Conservation (phyloP, 2,113 vertebrate genomes). For the Clinocottus analis region DNA sequence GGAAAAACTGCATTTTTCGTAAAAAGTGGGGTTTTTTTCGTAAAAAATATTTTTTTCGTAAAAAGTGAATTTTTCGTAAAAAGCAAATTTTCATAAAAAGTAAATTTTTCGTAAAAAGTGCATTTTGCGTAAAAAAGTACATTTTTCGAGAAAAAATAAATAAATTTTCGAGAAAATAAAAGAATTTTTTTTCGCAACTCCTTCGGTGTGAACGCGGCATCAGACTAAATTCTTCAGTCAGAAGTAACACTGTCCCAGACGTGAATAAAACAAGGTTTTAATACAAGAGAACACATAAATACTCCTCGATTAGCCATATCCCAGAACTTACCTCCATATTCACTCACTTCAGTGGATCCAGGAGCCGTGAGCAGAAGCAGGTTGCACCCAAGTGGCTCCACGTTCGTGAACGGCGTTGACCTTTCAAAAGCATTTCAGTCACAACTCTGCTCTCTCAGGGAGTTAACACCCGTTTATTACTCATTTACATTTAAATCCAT, state of each 20-base stretch:
- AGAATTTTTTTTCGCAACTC: too few relatives aligned
- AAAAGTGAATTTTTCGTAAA: too few relatives aligned
- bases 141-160: too few relatives aligned
- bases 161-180: too few relatives aligned
- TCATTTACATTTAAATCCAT: conserved; percentile 77
- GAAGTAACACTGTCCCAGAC: neutral
- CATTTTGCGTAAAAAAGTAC: too few relatives aligned
- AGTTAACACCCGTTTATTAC: conserved; percentile 48
- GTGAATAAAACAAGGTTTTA: neutral
- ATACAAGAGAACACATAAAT: neutral
- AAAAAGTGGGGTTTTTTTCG: too few relatives aligned
- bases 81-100: too few relatives aligned
- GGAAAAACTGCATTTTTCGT: too few relatives aligned
- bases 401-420: neutral
- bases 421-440: conserved; percentile 25
- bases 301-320: conserved; percentile 11
- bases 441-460: neutral
- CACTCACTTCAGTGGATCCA: conserved; percentile 13
- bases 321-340: conserved; percentile 25
- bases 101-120: too few relatives aligned
- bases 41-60: too few relatives aligned
- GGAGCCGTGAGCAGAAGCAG: neutral
- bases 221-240: neutral
- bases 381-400: neutral
- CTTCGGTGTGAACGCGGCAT: too few relatives aligned